These are phyloP conservation scores for Tenrec ecaudatus DNA, from an alignment of 2,113 vertebrate species.

Conservation along the genomic window DNA sequence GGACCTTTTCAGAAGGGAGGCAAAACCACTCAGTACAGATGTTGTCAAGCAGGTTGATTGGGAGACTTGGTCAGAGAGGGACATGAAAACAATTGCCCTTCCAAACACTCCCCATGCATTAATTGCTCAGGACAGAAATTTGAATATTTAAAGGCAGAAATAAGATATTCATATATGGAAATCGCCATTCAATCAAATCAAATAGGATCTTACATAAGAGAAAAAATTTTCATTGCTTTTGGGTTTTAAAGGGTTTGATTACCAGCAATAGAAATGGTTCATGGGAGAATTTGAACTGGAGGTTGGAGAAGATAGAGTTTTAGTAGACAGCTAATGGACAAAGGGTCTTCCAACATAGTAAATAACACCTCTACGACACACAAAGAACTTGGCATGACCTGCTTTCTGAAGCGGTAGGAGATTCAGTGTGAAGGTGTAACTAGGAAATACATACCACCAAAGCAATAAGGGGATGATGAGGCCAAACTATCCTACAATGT, in stretches of 20 bases:
- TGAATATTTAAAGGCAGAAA: not conserved
- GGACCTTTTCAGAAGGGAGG: not conserved
- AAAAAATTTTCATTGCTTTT: slow-evolving; percentile 1
- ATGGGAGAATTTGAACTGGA: not conserved
- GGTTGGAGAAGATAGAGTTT: not conserved
- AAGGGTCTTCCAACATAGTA: not conserved
- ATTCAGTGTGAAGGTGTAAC: not conserved
- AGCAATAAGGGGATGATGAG: not conserved
- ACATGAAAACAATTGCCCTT: not conserved
- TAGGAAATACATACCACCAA: not conserved
- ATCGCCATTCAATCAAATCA: not conserved
- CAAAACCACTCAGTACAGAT: not conserved
- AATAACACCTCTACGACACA: not conserved
- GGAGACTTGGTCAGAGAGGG: not conserved
- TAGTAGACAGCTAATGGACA: not conserved
- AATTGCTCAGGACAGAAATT: not conserved
- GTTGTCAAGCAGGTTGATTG: not conserved
- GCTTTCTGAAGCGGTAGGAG: not conserved
- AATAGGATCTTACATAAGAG: not conserved
- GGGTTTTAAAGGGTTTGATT: not conserved
- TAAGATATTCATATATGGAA: not conserved
- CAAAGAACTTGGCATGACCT: not conserved
- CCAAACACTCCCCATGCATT: not conserved
- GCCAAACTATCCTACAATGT: not conserved
- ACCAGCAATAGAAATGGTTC: not conserved